Percentiles rank a stretch among this genome's conserved stretches.
These are phyloP conservation scores for Linurgus olivaceus DNA, from an alignment of 2,797 vertebrate species.

Conservation along the genomic window DNA sequence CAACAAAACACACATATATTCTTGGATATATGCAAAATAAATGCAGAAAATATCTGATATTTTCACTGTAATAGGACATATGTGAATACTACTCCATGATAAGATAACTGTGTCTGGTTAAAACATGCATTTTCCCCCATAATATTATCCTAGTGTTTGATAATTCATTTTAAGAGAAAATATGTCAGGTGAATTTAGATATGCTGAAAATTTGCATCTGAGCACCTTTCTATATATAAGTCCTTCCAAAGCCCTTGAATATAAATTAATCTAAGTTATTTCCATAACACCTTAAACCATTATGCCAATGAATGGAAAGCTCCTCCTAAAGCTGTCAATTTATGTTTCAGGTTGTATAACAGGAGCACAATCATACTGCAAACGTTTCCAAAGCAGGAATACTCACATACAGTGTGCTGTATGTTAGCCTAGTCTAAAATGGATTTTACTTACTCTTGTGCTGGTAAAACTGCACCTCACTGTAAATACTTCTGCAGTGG, in stretches of 20 bases:
- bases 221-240: slow-evolving; percentile 24
- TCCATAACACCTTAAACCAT: not conserved
- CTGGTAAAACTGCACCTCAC: not conserved
- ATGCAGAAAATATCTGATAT: slow-evolving; percentile 3
- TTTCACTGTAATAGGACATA: not conserved
- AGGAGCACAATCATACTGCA: not conserved
- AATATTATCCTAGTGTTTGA: not conserved
- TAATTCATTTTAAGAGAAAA: slow-evolving; percentile 49
- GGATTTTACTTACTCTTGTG: not conserved
- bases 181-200: slow-evolving; percentile 28
- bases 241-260: slow-evolving; percentile 59
- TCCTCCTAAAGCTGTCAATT: slow-evolving; percentile 42
- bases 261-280: slow-evolving; percentile 42
- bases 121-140: not conserved
- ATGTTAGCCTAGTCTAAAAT: not conserved
- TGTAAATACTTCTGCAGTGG: not conserved
- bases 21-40: not conserved
- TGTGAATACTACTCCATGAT: not conserved
- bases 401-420: not conserved
- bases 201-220: slow-evolving; percentile 38
- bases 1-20: not conserved
- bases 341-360: slow-evolving; percentile 18
- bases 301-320: slow-evolving; percentile 33
- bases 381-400: slow-evolving; percentile 8
- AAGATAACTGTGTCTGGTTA: not conserved